These are phyloP conservation scores for Podilymbus podiceps DNA, from an alignment of 2,113 vertebrate species.

Conservation along the genomic window DNA sequence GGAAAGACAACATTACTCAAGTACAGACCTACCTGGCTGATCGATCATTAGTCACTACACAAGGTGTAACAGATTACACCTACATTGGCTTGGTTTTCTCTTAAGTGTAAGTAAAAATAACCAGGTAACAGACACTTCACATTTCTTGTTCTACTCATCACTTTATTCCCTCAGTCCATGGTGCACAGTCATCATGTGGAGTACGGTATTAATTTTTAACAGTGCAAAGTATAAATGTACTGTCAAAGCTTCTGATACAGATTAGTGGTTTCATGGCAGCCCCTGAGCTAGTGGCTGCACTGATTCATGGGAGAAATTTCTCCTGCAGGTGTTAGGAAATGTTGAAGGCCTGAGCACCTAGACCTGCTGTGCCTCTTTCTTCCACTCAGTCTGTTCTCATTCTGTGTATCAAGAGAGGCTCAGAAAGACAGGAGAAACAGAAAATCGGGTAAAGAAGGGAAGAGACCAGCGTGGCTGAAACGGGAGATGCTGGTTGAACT, in stretches of 20 bases:
- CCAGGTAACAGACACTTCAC: neutral
- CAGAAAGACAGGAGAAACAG: neutral
- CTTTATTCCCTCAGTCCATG: neutral
- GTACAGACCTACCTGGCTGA: neutral
- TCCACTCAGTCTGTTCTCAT: neutral
- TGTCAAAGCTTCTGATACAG: neutral
- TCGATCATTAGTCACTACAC: neutral
- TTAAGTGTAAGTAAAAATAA: neutral
- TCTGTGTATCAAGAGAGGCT: neutral
- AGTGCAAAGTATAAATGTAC: neutral
- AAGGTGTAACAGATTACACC: neutral
- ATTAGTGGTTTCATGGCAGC: neutral
- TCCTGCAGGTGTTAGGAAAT: neutral
- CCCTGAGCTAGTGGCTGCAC: neutral
- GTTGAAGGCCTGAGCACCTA: neutral
- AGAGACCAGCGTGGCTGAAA: too few species aligned
- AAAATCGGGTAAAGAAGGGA: neutral
- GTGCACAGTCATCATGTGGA: neutral
- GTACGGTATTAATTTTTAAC: neutral
- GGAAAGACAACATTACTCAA: neutral
- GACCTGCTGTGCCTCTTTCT: neutral
- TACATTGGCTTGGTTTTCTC: neutral
- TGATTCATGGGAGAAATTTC: neutral
- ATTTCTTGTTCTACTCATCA: neutral
- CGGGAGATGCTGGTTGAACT: too few species aligned